Conservation (phyloP, 2,113 vertebrate genomes). For the Lamprotornis superbus region DNA sequence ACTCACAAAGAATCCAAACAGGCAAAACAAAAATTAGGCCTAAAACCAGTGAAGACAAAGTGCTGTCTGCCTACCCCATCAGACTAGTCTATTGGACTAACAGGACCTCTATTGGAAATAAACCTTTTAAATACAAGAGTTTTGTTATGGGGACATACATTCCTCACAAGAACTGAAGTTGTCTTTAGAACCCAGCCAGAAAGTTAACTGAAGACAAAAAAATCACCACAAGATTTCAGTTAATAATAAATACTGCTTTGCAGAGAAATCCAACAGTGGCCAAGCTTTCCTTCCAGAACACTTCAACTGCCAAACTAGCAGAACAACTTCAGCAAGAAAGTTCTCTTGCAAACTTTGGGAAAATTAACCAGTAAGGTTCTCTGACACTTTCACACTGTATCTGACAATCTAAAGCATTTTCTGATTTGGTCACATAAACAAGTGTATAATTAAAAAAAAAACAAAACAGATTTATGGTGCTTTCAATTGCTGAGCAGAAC, state of each 20-base stretch:
- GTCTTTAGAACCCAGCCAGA: neutral
- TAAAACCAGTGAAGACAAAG: neutral
- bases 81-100: neutral
- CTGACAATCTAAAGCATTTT: neutral
- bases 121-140: neutral
- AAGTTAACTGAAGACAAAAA: neutral
- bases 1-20: slow-evolving; percentile 19
- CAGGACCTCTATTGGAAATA: neutral
- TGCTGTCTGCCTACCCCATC: neutral
- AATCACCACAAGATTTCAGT: neutral
- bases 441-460: neutral
- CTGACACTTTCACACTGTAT: neutral
- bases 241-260: neutral
- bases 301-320: neutral
- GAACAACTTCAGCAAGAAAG: neutral
- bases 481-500: neutral
- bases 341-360: neutral
- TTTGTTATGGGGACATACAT: neutral
- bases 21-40: neutral
- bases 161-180: neutral
- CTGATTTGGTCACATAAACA: neutral
- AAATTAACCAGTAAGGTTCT: neutral
- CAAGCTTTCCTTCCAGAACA: neutral
- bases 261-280: neutral
- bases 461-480: neutral